A percentile compares a stretch with the other conserved stretches of the same genome.
These are phyloP conservation scores for Lutjanus erythropterus DNA, from an alignment of 2,113 vertebrate species.

Conservation along the genomic window DNA sequence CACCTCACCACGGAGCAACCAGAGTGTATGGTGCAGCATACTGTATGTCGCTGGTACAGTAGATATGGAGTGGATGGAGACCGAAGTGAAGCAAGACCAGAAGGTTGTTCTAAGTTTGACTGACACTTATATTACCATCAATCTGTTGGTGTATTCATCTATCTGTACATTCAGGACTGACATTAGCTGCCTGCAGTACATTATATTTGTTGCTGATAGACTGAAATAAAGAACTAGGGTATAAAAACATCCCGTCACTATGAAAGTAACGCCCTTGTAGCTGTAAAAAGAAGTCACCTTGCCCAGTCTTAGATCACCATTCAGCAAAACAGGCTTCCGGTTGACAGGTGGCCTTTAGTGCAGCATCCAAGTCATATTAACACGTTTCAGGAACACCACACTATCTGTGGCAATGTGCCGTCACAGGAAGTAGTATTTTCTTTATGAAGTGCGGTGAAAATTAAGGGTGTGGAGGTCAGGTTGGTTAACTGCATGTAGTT, in stretches of 20 bases:
- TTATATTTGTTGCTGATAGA: constrained; percentile 35
- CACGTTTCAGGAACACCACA: background rate
- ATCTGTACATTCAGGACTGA: constrained; percentile 21
- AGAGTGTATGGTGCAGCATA: constrained; percentile 7
- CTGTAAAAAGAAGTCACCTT: constrained; percentile 35
- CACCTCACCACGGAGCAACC: constrained; percentile 26
- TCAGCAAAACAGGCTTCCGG: constrained; percentile 2
- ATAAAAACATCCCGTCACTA: constrained; percentile 53
- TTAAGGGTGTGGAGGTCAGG: too few relatives aligned
- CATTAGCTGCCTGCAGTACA: constrained; percentile 11
- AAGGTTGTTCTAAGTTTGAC: constrained; percentile 47
- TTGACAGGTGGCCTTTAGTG: background rate
- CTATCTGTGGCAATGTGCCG: background rate
- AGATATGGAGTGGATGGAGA: constrained; percentile 42
- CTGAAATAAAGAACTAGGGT: constrained; percentile 7
- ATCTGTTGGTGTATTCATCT: constrained; percentile 24
- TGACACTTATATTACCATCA: constrained; percentile 48
- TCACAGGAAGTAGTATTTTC: background rate
- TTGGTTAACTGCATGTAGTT: background rate
- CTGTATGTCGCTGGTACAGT: constrained; percentile 47
- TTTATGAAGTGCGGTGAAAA: background rate
- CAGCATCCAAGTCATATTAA: constrained; percentile 11
- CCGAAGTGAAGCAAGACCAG: constrained; percentile 34
- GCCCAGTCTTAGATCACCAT: constrained; percentile 19
- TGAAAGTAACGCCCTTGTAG: constrained; percentile 47